Base-by-base conservation (phyloP, 2,888 invertebrate species). In the Octonoba sinensis region DNA sequence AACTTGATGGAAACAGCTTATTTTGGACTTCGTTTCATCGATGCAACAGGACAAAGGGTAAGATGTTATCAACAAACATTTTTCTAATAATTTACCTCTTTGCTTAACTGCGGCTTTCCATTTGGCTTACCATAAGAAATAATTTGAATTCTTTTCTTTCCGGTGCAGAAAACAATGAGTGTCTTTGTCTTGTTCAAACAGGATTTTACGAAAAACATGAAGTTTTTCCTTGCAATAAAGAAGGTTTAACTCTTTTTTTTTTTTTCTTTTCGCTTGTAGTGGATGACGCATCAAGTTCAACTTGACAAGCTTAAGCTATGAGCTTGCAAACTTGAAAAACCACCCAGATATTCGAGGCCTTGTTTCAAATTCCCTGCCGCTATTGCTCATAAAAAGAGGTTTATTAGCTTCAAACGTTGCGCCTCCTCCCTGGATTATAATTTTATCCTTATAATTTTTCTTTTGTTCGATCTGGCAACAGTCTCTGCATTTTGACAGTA, bases 1-100 rank as follows among this genome's bases (percentile, higher is more conserved):
- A 97, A 97, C 90, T 92, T 98, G 79, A 91, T 97, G 88, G 97
- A 98, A 90, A 97, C 97, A 70, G 95, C 96, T 84, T 98, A 97
- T 90, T 98, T 98, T 89, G 97, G 98, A 70, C 92, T 98, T 66
- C 93, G 97, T 85, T 98, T 94, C 89, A 92, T 97, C 83, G 97
- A 97, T 89, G 92, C 93, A 87, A 95, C 95, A 86, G 96, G 95
- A 88, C 97, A 97, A 91, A 95, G 97, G 90, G 96, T 96, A 91
- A 93, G 92, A 4, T n/a, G 11, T 36, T 36, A 36, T 36, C 36
- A 36, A 8, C 36, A 36, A n/a, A 36, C 36, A 36, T 36, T 36
- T 36, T 36, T 36, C 36, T 36, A 36, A 65, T 16, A n/a, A 18
- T 54, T n/a, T 18, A 54, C 20, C 20, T 54, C 11, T 16, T n/a